phyloP scores from a whole-genome alignment of 2,888 invertebrate species.

The Apotomis capreana region DNA sequence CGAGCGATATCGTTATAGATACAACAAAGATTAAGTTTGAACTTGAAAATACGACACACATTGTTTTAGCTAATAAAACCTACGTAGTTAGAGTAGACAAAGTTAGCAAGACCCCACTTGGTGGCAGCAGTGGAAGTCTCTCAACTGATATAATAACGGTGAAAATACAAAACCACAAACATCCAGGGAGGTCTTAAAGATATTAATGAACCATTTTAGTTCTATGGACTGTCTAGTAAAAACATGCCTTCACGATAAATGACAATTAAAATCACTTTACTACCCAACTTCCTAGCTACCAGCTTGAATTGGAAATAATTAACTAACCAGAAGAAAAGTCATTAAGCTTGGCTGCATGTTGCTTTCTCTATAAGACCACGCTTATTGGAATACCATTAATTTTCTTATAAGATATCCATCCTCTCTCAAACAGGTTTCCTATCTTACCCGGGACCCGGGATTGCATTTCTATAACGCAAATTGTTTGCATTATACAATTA shows the following conservation, averaged over 20 bases:
- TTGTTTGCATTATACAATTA: not conserved
- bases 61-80: not conserved
- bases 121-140: too few relatives aligned
- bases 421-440: not conserved
- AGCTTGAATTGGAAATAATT: not conserved
- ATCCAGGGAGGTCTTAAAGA: too few relatives aligned
- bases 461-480: not conserved
- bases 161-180: too few relatives aligned
- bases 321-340: not conserved
- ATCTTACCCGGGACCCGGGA: not conserved
- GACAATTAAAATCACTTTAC: too few relatives aligned
- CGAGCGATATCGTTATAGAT: not conserved
- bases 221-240: too few relatives aligned
- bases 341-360: not conserved
- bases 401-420: conserved; percentile 12
- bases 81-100: too few relatives aligned
- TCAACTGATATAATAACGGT: too few relatives aligned
- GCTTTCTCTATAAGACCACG: not conserved
- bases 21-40: conserved; percentile 1
- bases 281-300: too few relatives aligned
- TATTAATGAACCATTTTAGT: too few relatives aligned
- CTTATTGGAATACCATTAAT: conserved; percentile 11
- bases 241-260: too few relatives aligned
- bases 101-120: too few relatives aligned
- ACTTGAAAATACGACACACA: not conserved